These are phyloP conservation scores for Vimba vimba DNA, from an alignment of 2,113 vertebrate genomes.

Conservation along the genomic window DNA sequence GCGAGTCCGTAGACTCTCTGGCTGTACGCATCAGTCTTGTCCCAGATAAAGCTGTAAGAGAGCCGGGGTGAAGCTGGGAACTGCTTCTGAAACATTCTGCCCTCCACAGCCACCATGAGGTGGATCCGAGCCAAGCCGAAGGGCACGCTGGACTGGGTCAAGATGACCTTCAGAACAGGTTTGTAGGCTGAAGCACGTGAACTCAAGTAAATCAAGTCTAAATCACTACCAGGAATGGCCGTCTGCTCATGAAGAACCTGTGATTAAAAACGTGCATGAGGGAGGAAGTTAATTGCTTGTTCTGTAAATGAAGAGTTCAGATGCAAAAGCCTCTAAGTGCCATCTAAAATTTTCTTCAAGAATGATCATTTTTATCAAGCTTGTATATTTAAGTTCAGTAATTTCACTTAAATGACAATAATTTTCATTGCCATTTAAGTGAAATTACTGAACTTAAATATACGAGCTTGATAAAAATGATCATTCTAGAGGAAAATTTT, in stretches of 20 bases:
- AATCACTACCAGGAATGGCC: constrained; percentile 91
- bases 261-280: constrained; percentile 18
- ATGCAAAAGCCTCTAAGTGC: too few species aligned
- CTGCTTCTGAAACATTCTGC: constrained; percentile 96
- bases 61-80: constrained; percentile 96
- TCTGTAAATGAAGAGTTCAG: too few species aligned
- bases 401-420: too few species aligned
- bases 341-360: too few species aligned
- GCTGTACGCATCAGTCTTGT: constrained; percentile 97
- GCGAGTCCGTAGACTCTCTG: constrained; percentile 96
- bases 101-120: constrained; percentile 97
- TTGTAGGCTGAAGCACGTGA: constrained; percentile 95
- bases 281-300: constrained; percentile 14
- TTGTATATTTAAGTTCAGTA: too few species aligned
- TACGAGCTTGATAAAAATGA: too few species aligned
- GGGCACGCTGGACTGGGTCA: constrained; percentile 90
- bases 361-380: too few species aligned
- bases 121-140: constrained; percentile 98
- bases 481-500: too few species aligned
- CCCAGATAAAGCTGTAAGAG: constrained; percentile 98
- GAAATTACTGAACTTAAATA: too few species aligned
- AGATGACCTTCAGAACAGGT: constrained; percentile 94
- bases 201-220: constrained; percentile 94
- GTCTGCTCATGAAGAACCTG: constrained; percentile 97
- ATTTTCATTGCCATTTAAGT: too few species aligned